Percentiles rank a stretch among this genome's conserved stretches.
Conservation (phyloP, 2,113 vertebrate species). For the Columbina picui region DNA sequence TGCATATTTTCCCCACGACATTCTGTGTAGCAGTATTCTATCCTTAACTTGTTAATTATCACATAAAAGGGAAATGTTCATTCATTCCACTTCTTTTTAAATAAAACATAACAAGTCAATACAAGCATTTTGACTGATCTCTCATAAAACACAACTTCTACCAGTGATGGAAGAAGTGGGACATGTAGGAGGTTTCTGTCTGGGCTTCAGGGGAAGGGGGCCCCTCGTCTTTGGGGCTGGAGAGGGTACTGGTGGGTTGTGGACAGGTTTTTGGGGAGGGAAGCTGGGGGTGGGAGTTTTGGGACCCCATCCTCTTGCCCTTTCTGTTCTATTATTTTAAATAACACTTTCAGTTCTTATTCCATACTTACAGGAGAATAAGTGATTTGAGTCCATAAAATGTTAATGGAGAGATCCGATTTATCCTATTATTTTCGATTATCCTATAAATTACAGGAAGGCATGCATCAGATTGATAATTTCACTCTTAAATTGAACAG, state of each 20-base stretch:
- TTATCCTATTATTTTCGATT: constrained; percentile 93
- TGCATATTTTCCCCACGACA: background rate
- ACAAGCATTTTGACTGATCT: background rate
- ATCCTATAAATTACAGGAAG: constrained; percentile 80
- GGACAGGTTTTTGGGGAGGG: rapidly evolving
- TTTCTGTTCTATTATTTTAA: background rate
- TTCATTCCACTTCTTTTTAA: background rate
- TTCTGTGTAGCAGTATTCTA: background rate
- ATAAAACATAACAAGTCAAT: background rate
- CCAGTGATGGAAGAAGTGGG: background rate
- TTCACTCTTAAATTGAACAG: background rate
- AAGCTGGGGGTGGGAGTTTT: rapidly evolving
- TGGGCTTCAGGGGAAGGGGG: background rate
- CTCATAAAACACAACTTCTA: rapidly evolving
- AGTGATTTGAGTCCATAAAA: constrained; percentile 93
- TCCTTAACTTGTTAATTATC: background rate
- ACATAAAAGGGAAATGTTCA: background rate
- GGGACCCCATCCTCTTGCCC: background rate
- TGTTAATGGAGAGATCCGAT: constrained; percentile 84
- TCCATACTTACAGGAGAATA: constrained; percentile 89
- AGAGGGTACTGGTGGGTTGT: rapidly evolving
- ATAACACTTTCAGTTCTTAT: background rate
- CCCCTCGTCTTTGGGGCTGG: rapidly evolving
- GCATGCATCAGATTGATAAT: background rate
- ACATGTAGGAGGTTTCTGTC: background rate